phyloP scores from a whole-genome alignment of 2,888 invertebrate genomes.

The Carabus problematicus region DNA sequence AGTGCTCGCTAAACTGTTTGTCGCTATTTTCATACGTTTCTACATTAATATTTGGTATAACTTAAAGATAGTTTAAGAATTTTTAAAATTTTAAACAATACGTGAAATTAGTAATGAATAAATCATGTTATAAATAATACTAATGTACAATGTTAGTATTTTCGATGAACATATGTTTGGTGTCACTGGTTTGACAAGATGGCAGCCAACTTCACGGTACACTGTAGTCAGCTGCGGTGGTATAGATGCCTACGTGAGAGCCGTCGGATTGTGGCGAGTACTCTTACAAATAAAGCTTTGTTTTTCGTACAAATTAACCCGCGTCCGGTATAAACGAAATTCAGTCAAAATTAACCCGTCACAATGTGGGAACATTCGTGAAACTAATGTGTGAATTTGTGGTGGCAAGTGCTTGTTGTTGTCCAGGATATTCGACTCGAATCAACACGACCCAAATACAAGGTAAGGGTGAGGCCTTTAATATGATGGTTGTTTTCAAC shows the following conservation, averaged over 20 bases:
- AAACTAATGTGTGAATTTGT: slow-evolving; percentile 39
- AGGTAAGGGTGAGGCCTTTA: slow-evolving; percentile 43
- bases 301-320: slow-evolving; percentile 31
- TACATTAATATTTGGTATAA: neutral
- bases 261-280: slow-evolving; percentile 37
- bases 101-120: neutral
- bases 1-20: slow-evolving; percentile 16
- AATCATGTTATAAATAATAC: neutral
- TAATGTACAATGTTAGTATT: neutral
- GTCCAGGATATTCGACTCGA: slow-evolving; percentile 38
- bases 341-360: slow-evolving; percentile 12
- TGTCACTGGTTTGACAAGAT: slow-evolving; percentile 26
- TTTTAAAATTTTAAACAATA: neutral
- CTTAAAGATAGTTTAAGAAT: neutral
- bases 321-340: slow-evolving; percentile 4
- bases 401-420: slow-evolving; percentile 29
- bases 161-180: neutral
- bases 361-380: slow-evolving; percentile 22
- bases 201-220: slow-evolving; percentile 41
- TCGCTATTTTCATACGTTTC: neutral
- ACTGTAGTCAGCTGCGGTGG: slow-evolving; percentile 42
- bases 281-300: slow-evolving; percentile 27
- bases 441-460: slow-evolving; percentile 41
- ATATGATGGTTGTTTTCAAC: slow-evolving; percentile 36
- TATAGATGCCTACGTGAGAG: slow-evolving; percentile 41